Percentiles rank a stretch among this genome's conserved stretches.
phyloP scores from a whole-genome alignment of 2,113 vertebrate genomes.

The Elanoides forficatus region DNA sequence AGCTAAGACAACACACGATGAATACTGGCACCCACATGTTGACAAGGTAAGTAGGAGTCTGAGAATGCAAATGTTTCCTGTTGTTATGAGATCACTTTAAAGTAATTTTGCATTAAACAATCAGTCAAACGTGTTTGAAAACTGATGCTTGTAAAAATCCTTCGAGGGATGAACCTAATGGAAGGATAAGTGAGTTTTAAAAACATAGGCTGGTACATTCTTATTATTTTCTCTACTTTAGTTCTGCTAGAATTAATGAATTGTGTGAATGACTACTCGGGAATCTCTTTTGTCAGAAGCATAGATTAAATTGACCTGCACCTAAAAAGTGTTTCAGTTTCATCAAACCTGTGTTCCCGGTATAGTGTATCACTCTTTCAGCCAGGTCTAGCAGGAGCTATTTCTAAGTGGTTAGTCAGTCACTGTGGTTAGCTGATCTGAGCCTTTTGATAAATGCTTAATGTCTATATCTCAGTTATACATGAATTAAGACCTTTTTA shows the following conservation, averaged over 20 bases:
- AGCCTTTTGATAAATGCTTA: neutral
- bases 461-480: neutral
- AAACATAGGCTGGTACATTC: neutral
- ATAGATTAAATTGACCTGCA: neutral
- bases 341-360: neutral
- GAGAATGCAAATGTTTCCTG: neutral
- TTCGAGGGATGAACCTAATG: neutral
- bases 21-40: slow-evolving; percentile 96
- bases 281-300: neutral
- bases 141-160: neutral
- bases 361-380: neutral
- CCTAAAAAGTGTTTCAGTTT: neutral
- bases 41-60: slow-evolving; percentile 83
- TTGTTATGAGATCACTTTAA: neutral
- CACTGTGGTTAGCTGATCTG: neutral
- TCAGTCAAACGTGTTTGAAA: neutral
- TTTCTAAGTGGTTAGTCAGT: neutral
- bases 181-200: neutral
- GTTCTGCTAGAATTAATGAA: neutral
- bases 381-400: neutral
- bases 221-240: neutral
- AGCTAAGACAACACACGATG: slow-evolving; percentile 88
- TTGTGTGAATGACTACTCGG: neutral
- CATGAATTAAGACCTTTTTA: neutral
- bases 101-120: neutral